Conservation (phyloP, 1,140 invertebrate genomes). For the Bombyx mandarina region DNA sequence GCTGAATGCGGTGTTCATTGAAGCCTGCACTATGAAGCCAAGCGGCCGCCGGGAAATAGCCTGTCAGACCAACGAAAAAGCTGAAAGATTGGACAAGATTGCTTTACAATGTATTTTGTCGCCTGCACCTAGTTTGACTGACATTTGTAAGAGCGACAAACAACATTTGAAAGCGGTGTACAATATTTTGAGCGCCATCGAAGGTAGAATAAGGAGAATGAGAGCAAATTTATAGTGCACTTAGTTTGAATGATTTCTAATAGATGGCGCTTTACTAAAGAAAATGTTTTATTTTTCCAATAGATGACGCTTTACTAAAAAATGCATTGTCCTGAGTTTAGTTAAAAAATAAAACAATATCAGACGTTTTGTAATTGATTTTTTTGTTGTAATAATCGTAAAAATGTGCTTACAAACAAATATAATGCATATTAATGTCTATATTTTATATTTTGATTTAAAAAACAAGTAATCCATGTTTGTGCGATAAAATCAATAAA, state of each 20-base stretch:
- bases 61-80: slow-evolving; percentile 28
- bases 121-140: slow-evolving; percentile 25
- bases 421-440: too few species aligned
- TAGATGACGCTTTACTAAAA: slow-evolving; percentile 25
- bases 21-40: slow-evolving; percentile 51
- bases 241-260: slow-evolving; percentile 5
- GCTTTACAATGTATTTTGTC: slow-evolving; percentile 15
- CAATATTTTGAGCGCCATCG: slow-evolving; percentile 42
- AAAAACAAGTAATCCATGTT: too few species aligned
- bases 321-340: too few species aligned
- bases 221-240: slow-evolving; percentile 24
- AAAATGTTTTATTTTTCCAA: not conserved
- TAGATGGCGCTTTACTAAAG: slow-evolving; percentile 26
- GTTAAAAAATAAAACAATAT: too few species aligned
- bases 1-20: slow-evolving; percentile 10
- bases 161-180: slow-evolving; percentile 42
- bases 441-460: too few species aligned
- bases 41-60: slow-evolving; percentile 27
- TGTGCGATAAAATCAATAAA: too few species aligned
- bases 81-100: slow-evolving; percentile 6
- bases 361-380: not conserved
- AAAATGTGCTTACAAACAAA: too few species aligned
- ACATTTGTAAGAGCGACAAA: slow-evolving; percentile 35
- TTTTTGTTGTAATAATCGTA: too few species aligned
- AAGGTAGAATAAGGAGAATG: slow-evolving; percentile 45